Evolutionary conservation across 2,797 vertebrate species (phyloP).

Genomic region (Antrozous pallidus): DNA sequence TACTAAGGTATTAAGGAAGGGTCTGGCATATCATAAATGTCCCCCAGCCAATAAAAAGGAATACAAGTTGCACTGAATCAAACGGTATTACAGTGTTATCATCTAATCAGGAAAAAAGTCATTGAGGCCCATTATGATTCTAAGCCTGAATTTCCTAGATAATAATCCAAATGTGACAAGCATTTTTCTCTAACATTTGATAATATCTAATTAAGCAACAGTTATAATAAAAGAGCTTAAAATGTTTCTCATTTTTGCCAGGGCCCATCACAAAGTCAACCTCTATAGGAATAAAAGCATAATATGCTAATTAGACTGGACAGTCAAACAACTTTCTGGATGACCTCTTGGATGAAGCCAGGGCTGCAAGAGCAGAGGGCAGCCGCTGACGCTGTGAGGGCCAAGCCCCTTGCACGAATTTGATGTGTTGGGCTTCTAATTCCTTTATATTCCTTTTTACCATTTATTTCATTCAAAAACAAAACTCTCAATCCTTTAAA

Average conservation of each 20-base stretch:
- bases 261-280: neutral
- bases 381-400: no score
- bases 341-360: no score
- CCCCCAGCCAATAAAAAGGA: neutral
- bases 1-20: constrained; percentile 7
- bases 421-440: no score
- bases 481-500: constrained; percentile 32
- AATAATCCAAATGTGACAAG: constrained; percentile 13
- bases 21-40: neutral
- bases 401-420: no score
- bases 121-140: neutral
- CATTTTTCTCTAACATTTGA: neutral
- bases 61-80: neutral
- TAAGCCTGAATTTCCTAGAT: neutral
- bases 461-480: constrained; percentile 27
- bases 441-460: neutral
- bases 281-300: neutral
- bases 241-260: constrained; percentile 28
- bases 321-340: no score
- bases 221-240: constrained; percentile 14
- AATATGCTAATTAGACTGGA: no score
- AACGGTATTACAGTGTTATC: neutral
- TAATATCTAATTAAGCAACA: constrained; percentile 21
- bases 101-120: neutral
- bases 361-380: no score